A percentile compares a stretch with the other conserved stretches of the same genome.
phyloP scores from a whole-genome alignment of 2,797 vertebrate species.

The Pantherophis alleghaniensis region DNA sequence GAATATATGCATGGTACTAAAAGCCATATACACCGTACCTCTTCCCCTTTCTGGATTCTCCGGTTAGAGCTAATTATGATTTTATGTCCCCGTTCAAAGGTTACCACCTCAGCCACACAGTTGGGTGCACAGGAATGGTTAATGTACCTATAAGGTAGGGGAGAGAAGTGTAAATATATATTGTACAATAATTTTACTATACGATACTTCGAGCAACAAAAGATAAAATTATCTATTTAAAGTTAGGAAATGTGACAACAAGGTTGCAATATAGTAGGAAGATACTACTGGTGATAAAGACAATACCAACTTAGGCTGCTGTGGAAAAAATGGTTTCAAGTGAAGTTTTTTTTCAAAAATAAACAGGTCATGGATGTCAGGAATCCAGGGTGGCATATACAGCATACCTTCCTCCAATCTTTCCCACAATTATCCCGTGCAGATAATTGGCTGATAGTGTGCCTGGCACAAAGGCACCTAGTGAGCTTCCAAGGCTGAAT shows the following conservation, averaged over 20 bases:
- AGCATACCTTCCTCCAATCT: neutral
- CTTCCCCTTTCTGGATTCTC: slow-evolving; percentile 94
- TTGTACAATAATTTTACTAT: neutral
- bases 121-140: slow-evolving; percentile 97
- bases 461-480: neutral
- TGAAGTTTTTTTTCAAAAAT: accelerated
- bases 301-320: neutral
- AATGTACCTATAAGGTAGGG: slow-evolving; percentile 81
- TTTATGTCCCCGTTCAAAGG: slow-evolving; percentile 96
- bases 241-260: neutral
- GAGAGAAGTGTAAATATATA: neutral
- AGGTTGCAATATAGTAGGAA: neutral
- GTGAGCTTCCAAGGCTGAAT: neutral
- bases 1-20: neutral
- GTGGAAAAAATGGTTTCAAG: neutral
- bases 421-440: neutral
- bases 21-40: slow-evolving; percentile 72
- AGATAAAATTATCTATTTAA: neutral
- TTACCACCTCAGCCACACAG: slow-evolving; percentile 97
- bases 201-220: neutral
- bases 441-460: neutral
- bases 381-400: neutral
- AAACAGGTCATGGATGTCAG: neutral
- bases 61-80: slow-evolving; percentile 96
- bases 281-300: accelerated